A percentile compares a stretch with the other conserved stretches of the same genome.
These are phyloP conservation scores for Micropoecilia bifurca DNA, from an alignment of 2,797 vertebrate species.

Conservation along the genomic window DNA sequence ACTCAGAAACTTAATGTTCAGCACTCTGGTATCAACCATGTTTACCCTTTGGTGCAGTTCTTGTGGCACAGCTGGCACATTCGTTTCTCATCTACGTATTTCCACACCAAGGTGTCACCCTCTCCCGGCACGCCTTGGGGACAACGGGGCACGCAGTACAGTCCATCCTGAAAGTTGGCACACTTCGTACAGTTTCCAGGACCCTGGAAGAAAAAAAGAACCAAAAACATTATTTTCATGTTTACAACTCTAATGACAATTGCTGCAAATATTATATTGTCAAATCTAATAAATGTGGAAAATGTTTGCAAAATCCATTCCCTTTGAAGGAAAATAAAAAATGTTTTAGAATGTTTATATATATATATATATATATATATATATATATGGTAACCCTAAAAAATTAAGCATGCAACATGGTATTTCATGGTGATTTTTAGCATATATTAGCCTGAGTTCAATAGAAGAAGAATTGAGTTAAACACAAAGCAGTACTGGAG, in stretches of 20 bases:
- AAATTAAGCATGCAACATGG: not conserved
- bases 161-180: constrained; percentile 89
- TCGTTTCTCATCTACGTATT: constrained; percentile 84
- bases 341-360: not conserved
- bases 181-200: constrained; percentile 87
- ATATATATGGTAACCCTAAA: not conserved
- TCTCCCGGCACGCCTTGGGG: constrained; percentile 88
- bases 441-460: not conserved
- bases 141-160: constrained; percentile 90
- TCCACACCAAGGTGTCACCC: constrained; percentile 90
- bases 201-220: constrained; percentile 79
- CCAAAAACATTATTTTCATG: constrained; percentile 4
- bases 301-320: constrained; percentile 1
- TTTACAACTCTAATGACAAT: constrained; percentile 33
- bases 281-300: constrained; percentile 27
- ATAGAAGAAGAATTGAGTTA: not conserved
- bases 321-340: not conserved
- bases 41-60: constrained; percentile 93
- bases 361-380: not conserved
- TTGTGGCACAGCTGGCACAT: constrained; percentile 91
- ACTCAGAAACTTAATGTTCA: not conserved
- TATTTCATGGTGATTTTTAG: not conserved
- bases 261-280: constrained; percentile 43
- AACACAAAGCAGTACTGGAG: not conserved
- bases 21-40: constrained; percentile 10